Evolutionary conservation across 2,797 vertebrate species (phyloP).

Genomic region (Oceanodroma leucorhoa): DNA sequence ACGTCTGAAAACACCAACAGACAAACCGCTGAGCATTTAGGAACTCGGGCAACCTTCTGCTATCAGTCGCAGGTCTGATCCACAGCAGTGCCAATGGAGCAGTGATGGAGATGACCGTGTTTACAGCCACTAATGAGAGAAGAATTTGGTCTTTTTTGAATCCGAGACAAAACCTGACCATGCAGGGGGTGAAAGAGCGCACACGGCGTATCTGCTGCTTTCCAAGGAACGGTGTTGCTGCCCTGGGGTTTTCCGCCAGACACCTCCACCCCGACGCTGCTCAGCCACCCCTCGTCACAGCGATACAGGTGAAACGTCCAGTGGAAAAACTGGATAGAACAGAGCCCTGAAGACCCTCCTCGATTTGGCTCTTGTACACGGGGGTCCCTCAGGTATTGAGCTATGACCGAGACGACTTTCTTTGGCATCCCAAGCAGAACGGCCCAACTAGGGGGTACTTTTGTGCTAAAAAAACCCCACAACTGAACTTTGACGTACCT

Average conservation of each 20-base stretch:
- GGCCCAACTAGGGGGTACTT: neutral
- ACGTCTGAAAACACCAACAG: neutral
- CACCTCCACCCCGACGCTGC: fast-evolving
- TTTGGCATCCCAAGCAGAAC: neutral
- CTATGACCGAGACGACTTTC: neutral
- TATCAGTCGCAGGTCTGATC: neutral
- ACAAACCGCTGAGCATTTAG: neutral
- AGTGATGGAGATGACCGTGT: neutral
- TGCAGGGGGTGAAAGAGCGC: neutral
- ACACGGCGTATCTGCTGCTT: neutral
- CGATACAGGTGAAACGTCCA: fast-evolving
- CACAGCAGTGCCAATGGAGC: neutral
- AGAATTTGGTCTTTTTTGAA: neutral
- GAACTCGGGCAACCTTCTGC: neutral
- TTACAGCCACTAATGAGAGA: neutral
- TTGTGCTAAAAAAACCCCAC: neutral
- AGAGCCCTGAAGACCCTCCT: neutral
- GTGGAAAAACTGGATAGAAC: neutral
- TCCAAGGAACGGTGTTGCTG: neutral
- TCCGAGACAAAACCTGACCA: neutral
- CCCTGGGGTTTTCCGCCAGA: neutral
- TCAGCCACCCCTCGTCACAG: neutral
- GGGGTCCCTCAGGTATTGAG: neutral
- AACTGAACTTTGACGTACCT: fast-evolving
- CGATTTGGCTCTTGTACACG: fast-evolving